Evolutionary conservation across 2,797 vertebrate genomes (phyloP).

Genomic region (Coluber constrictor): DNA sequence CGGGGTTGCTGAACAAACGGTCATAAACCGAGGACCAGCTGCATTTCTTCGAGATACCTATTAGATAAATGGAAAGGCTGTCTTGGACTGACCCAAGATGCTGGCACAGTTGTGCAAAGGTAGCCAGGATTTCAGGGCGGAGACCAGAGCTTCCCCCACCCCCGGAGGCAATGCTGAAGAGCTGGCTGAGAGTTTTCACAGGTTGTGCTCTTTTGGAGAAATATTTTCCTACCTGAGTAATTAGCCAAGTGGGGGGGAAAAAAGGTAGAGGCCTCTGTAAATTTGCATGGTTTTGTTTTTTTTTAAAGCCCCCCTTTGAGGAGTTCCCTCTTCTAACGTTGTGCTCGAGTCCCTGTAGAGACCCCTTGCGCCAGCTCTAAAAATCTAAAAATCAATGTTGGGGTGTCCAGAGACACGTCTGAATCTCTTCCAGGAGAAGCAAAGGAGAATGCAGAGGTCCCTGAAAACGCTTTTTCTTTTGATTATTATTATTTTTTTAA

Average conservation of each 20-base stretch:
- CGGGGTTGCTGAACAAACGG: no score
- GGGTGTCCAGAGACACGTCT: accelerated
- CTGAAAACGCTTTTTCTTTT: background rate
- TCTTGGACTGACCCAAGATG: no score
- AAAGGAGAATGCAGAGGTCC: background rate
- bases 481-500: background rate
- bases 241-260: no score
- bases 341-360: no score
- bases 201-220: background rate
- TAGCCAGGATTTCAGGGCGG: no score
- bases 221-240: background rate
- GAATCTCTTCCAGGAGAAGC: background rate
- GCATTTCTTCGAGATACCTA: no score
- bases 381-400: background rate
- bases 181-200: background rate
- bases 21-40: no score
- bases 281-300: background rate
- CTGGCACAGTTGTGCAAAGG: no score
- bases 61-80: no score
- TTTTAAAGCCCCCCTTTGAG: background rate
- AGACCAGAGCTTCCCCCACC: no score
- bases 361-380: background rate
- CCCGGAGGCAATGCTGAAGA: no score
- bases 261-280: background rate
- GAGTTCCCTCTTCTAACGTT: no score